phyloP scores from a whole-genome alignment of 2,113 vertebrate species.

The Pao palembangensis region DNA sequence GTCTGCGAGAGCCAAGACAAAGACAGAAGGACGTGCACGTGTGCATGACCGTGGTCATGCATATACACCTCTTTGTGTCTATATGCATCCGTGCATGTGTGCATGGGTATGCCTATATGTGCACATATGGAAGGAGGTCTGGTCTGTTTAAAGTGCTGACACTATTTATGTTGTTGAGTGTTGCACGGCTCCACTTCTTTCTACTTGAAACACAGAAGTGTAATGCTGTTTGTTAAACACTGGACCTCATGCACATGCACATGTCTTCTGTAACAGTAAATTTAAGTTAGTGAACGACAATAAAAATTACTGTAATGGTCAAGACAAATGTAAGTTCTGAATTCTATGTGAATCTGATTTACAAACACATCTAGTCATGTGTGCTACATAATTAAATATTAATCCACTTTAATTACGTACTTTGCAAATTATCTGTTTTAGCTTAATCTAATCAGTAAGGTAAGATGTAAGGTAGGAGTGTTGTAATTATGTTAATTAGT shows the following conservation, averaged over 20 bases:
- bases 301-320: too few species aligned
- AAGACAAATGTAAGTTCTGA: too few species aligned
- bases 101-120: neutral
- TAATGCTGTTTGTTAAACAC: neutral
- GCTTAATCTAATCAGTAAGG: too few species aligned
- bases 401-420: too few species aligned
- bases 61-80: slow-evolving; percentile 2
- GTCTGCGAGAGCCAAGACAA: slow-evolving; percentile 10
- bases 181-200: slow-evolving; percentile 57
- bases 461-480: too few species aligned
- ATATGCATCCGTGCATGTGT: slow-evolving; percentile 18
- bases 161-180: slow-evolving; percentile 69
- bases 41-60: neutral
- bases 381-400: too few species aligned
- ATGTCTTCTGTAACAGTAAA: neutral
- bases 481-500: too few species aligned
- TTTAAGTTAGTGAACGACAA: too few species aligned
- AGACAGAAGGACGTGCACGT: slow-evolving; percentile 18
- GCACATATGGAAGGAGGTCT: slow-evolving; percentile 27
- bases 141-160: slow-evolving; percentile 66
- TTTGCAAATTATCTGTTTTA: too few species aligned
- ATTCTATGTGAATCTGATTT: too few species aligned
- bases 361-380: too few species aligned
- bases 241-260: slow-evolving; percentile 13
- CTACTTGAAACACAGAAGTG: slow-evolving; percentile 56